phyloP scores from a whole-genome alignment of 2,797 vertebrate genomes.

The Emydoidea blandingii region DNA sequence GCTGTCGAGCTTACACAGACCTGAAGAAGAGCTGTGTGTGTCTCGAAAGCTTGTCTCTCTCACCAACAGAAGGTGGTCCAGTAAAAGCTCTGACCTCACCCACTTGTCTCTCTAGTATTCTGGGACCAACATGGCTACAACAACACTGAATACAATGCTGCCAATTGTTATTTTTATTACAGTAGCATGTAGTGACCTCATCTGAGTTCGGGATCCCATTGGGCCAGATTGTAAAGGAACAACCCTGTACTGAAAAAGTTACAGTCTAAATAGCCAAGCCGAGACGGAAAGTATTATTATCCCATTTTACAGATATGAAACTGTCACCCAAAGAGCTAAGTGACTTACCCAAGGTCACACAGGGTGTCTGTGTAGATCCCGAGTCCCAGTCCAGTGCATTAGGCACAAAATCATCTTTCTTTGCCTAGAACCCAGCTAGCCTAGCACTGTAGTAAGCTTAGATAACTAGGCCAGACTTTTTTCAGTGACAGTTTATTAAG shows the following conservation, averaged over 20 bases:
- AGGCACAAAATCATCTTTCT: not conserved
- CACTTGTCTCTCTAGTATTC: too few species aligned
- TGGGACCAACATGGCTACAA: too few species aligned
- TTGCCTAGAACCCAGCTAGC: not conserved
- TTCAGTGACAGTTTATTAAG: not conserved
- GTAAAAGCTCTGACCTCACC: too few species aligned
- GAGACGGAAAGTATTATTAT: not conserved
- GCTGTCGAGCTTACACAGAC: too few species aligned
- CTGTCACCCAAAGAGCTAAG: not conserved
- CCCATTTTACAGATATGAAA: not conserved
- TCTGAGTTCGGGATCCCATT: too few species aligned
- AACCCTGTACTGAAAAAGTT: not conserved
- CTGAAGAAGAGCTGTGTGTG: too few species aligned
- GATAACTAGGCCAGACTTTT: not conserved
- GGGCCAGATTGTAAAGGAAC: fast-evolving
- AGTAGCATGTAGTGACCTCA: too few species aligned
- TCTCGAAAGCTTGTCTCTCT: too few species aligned
- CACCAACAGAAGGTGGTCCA: too few species aligned
- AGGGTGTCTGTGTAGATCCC: fast-evolving
- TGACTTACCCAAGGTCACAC: not conserved
- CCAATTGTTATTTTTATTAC: too few species aligned
- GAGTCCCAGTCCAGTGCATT: not conserved
- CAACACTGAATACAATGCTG: too few species aligned
- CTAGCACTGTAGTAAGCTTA: conserved; percentile 40
- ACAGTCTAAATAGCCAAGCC: not conserved